Evolutionary conservation across 1,140 invertebrate species (phyloP), one percentile per base, ranked within the genome.

Genomic region (Panagrolaimus sp.): DNA sequence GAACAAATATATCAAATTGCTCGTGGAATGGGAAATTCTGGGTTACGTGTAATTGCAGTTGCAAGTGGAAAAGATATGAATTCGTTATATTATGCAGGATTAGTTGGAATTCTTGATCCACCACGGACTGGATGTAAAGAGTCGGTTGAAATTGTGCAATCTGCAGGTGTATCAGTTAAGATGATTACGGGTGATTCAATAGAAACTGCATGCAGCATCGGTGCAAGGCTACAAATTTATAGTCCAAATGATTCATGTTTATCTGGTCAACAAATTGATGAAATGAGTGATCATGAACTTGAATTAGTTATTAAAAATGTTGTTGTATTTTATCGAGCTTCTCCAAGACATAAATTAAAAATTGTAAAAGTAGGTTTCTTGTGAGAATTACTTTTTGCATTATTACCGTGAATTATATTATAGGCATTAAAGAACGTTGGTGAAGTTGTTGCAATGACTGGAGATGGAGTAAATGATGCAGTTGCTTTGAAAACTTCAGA

Each of bases 401-500:
- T 51, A 74, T 75, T 13, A n/a, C n/a, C n/a, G n/a, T n/a, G n/a
- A n/a, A n/a, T n/a, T n/a, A n/a, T n/a, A n/a, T n/a, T n/a, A n/a
- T 72, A 88, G 87, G 92, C 93, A 0, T 86, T 97, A 27, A 94
- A 98, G 84, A 87, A 88, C 69, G 89, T 90, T 66, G 92, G 93
- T 13, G 89, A 90, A 79, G 92, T 98, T 80, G 96, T 98, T 4
- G 96, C 92, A 3, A 99, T 99, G 96, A 98, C 95, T 9, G 89
- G 96, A 9, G 96, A 99, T 85, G 96, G 96, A 27, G 96, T 99
- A 0, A 99, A 99, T 84, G 96, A 99, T 86, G 93, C 93, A 3
- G 94, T 98, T 2, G 96, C 96, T 0, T 84, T 99, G 5, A 98
- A 97, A 84, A 92, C 92, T 78, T 93, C 96, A 0, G 94, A 99